Conservation (phyloP, 2,113 vertebrate species). For the Eurypyga helias region DNA sequence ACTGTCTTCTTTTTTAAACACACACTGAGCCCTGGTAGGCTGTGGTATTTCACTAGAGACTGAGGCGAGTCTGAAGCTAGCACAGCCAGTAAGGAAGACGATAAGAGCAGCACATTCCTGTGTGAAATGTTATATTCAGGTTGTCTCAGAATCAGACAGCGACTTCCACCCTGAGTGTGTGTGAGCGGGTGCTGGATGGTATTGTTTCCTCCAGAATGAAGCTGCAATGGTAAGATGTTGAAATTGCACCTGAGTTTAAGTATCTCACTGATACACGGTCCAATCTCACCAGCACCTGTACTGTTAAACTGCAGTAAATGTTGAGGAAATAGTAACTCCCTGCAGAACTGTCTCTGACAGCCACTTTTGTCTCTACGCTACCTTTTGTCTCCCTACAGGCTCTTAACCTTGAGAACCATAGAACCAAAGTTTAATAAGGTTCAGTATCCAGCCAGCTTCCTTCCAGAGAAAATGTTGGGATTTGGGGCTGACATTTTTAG, state of each 20-base stretch:
- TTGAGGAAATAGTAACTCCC: background rate
- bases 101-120: background rate
- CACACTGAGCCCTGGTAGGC: background rate
- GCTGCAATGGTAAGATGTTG: background rate
- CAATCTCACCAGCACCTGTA: background rate
- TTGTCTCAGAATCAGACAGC: slow-evolving; percentile 27
- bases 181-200: accelerated
- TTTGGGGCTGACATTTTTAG: background rate
- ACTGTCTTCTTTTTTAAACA: background rate
- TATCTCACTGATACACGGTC: background rate
- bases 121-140: background rate
- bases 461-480: background rate
- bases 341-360: background rate
- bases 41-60: background rate
- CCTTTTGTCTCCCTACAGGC: background rate
- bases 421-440: background rate
- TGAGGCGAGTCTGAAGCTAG: background rate
- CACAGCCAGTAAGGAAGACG: background rate
- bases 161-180: accelerated
- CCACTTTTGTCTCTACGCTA: background rate
- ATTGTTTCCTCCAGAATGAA: background rate
- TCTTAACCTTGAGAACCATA: background rate
- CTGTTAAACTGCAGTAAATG: background rate
- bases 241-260: background rate
- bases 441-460: background rate